A percentile compares a stretch with the other conserved stretches of the same genome.
Conservation (phyloP, 2,888 invertebrate genomes). For the Clepsis dumicolana region DNA sequence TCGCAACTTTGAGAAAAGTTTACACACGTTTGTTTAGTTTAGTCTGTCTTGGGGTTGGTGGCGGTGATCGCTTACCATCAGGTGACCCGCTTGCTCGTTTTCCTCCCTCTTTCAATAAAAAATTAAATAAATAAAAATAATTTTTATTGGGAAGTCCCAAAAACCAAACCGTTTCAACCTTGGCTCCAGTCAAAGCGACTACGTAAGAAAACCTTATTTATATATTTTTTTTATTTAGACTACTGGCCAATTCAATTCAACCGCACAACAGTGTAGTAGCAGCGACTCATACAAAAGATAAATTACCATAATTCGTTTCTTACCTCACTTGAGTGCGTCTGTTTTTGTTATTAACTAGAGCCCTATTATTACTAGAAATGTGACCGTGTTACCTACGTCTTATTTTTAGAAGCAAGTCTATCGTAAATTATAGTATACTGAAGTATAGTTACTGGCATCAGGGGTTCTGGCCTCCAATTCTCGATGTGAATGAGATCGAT, state of each 20-base stretch:
- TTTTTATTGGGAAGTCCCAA: too few relatives aligned
- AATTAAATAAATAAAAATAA: too few relatives aligned
- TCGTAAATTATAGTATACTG: not conserved
- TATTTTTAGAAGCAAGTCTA: not conserved
- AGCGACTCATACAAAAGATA: constrained; percentile 19
- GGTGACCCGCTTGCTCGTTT: too few relatives aligned
- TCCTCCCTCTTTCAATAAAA: too few relatives aligned
- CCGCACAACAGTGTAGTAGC: constrained; percentile 11
- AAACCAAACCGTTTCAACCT: too few relatives aligned
- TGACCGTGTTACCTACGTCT: not conserved
- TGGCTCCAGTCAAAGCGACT: too few relatives aligned
- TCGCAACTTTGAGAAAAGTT: too few relatives aligned
- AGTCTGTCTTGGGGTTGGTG: too few relatives aligned
- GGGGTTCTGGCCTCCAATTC: not conserved
- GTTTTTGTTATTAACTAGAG: constrained; percentile 15
- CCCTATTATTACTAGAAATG: not conserved
- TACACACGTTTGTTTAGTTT: too few relatives aligned
- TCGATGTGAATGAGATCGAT: not conserved
- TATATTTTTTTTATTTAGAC: not conserved
- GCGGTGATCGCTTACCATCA: too few relatives aligned
- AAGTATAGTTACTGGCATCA: not conserved
- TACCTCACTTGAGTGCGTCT: constrained; percentile 36
- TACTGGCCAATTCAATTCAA: constrained; percentile 1
- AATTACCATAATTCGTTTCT: constrained; percentile 41
- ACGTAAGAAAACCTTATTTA: too few relatives aligned